These are phyloP conservation scores for Helarctos malayanus DNA, from an alignment of 2,797 vertebrate genomes.

Conservation along the genomic window DNA sequence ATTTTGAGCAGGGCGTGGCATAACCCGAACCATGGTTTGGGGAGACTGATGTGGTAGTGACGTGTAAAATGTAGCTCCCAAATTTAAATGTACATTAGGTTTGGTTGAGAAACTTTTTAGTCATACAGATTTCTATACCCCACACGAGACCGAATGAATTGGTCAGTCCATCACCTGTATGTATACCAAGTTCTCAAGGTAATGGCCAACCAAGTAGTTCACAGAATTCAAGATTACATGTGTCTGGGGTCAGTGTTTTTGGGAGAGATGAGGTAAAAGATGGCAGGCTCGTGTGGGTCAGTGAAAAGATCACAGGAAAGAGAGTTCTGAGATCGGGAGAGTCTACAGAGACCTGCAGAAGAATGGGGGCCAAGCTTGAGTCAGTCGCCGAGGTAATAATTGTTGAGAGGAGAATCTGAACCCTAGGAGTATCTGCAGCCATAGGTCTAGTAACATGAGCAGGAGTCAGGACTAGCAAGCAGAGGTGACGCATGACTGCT, in stretches of 20 bases:
- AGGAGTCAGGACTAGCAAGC: background rate
- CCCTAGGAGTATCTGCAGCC: background rate
- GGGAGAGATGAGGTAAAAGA: background rate
- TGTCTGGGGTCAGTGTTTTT: background rate
- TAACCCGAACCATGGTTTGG: slow-evolving; percentile 16
- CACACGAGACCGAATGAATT: background rate
- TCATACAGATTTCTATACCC: background rate
- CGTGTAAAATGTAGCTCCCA: background rate
- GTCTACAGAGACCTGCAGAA: background rate
- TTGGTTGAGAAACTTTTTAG: background rate
- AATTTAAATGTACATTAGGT: background rate
- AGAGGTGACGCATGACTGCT: background rate
- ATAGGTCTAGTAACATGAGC: background rate
- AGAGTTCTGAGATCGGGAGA: background rate
- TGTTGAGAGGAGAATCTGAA: background rate
- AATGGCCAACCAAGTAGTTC: background rate
- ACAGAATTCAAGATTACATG: background rate
- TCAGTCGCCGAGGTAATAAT: background rate
- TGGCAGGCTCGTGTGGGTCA: background rate
- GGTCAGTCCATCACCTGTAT: background rate
- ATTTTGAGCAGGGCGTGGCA: background rate
- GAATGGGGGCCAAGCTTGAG: background rate
- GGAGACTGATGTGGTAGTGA: background rate
- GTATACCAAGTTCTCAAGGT: background rate
- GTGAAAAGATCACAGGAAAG: background rate